phyloP scores from a whole-genome alignment of 1,140 invertebrate species.

The Archivesica marissinica region DNA sequence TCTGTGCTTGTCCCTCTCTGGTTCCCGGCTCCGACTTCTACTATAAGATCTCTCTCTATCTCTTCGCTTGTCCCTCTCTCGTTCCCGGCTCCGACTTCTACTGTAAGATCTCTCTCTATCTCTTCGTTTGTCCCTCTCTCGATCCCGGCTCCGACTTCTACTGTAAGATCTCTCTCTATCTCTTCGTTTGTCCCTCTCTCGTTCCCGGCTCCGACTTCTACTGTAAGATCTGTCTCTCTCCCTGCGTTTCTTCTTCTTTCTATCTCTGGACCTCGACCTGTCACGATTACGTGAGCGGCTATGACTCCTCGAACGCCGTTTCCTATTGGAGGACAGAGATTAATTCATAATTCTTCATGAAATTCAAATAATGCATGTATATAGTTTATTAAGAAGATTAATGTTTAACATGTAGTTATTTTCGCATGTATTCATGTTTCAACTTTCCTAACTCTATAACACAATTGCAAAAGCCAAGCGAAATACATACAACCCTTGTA shows the following conservation, averaged over 20 bases:
- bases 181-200: slow-evolving; percentile 64
- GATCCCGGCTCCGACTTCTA: slow-evolving; percentile 77
- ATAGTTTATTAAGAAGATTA: too few relatives aligned
- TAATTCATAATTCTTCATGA: too few relatives aligned
- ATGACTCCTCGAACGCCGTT: slow-evolving; percentile 46
- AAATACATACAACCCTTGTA: too few relatives aligned
- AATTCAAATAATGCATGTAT: too few relatives aligned
- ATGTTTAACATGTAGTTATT: too few relatives aligned
- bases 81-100: slow-evolving; percentile 72
- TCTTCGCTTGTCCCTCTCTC: slow-evolving; percentile 69
- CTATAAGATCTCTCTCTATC: slow-evolving; percentile 81
- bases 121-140: slow-evolving; percentile 48
- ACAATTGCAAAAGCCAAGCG: too few relatives aligned
- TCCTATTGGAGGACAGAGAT: slow-evolving; percentile 22
- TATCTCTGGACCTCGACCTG: slow-evolving; percentile 74
- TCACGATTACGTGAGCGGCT: slow-evolving; percentile 54
- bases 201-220: slow-evolving; percentile 70
- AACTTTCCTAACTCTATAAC: too few relatives aligned
- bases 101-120: slow-evolving; percentile 63
- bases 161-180: slow-evolving; percentile 67
- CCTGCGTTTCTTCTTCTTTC: background rate
- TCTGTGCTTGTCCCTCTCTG: slow-evolving; percentile 64
- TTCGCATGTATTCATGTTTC: too few relatives aligned
- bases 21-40: slow-evolving; percentile 76
- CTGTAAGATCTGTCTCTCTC: slow-evolving; percentile 46